Evolutionary conservation across 2,888 invertebrate species (phyloP), one percentile per base, ranked within the genome.

Genomic region (Thumatha senex): DNA sequence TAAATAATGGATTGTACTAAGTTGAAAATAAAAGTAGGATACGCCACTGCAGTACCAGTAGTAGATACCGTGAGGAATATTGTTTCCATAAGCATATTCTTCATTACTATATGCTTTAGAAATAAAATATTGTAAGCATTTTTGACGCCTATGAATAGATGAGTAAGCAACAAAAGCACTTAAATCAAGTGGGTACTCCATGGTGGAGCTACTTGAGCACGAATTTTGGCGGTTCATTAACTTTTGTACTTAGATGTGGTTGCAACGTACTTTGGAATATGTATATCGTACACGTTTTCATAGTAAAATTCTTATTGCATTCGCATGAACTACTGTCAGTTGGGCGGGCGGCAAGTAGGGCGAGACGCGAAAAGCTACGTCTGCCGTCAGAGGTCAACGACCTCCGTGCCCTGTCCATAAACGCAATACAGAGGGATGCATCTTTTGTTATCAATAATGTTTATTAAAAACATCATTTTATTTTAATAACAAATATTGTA

Each of bases 401-500:
- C 86, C 89, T 78, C 61, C 55, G 72, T 80, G 88, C 86, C 87
- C 86, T 88, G 89, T 86, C 88, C 88, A 81, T 89, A 88, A 89
- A 8, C 83, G 81, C 78, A 74, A 72, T 67, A 64, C 63, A 67
- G 48, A 85, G 89, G 87, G 89, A 84, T 85, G 86, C 70, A 75
- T 74, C 65, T 60, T 76, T 72, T 82, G 78, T 73, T 86, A 84
- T 88, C 82, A 86, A 87, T 84, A 84, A 63, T 73, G 67, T 79
- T 78, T 75, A 71, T 70, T 52, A 63, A 76, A 74, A 67, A 63
- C 53, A 36, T 51, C 18, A 51, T 49, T 47, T 33, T 33, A n/a
- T 56, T 48, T 46, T 40, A 54, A 56, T 42, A 52, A 45, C 36
- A 31, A 38, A 11, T 43, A 54, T 51, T 43, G 8, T 44, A 36